Conservation (phyloP, 2,797 vertebrate species). For the Furcifer pardalis region DNA sequence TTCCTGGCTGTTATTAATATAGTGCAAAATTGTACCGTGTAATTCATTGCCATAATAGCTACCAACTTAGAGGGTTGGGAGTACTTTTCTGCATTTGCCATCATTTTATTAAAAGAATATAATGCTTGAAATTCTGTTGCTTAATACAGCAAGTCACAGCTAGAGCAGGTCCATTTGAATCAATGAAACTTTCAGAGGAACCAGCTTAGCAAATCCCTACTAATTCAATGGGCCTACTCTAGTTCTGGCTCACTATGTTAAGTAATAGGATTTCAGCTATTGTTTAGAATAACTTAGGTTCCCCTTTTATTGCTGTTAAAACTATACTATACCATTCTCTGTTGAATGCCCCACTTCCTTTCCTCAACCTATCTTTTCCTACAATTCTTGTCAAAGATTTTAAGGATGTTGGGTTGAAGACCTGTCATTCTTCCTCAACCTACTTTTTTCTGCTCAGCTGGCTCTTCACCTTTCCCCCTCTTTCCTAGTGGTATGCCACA, state of each 20-base stretch:
- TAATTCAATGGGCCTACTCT: too few species aligned
- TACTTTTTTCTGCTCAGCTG: slow-evolving; percentile 51
- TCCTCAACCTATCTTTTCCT: not conserved
- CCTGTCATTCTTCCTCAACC: slow-evolving; percentile 42
- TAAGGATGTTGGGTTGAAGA: slow-evolving; percentile 2
- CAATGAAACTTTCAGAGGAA: too few species aligned
- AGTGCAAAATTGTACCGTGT: too few species aligned
- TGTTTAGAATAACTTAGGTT: slow-evolving; percentile 20
- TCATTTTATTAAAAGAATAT: slow-evolving; percentile 40
- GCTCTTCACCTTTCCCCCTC: slow-evolving; percentile 43
- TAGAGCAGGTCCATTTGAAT: too few species aligned
- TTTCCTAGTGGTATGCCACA: slow-evolving; percentile 6
- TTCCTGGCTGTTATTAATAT: too few species aligned
- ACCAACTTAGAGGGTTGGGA: not conserved
- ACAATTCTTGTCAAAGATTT: not conserved
- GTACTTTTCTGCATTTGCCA: slow-evolving; percentile 52
- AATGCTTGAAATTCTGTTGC: not conserved
- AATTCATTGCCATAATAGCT: too few species aligned
- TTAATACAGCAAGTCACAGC: too few species aligned
- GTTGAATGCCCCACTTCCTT: not conserved
- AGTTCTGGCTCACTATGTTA: too few species aligned
- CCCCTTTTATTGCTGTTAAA: not conserved
- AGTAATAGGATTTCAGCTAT: not conserved
- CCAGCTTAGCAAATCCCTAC: too few species aligned
- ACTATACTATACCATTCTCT: not conserved